Evolutionary conservation across 2,797 vertebrate genomes (phyloP).

Genomic region (Eutrigla gurnardus): DNA sequence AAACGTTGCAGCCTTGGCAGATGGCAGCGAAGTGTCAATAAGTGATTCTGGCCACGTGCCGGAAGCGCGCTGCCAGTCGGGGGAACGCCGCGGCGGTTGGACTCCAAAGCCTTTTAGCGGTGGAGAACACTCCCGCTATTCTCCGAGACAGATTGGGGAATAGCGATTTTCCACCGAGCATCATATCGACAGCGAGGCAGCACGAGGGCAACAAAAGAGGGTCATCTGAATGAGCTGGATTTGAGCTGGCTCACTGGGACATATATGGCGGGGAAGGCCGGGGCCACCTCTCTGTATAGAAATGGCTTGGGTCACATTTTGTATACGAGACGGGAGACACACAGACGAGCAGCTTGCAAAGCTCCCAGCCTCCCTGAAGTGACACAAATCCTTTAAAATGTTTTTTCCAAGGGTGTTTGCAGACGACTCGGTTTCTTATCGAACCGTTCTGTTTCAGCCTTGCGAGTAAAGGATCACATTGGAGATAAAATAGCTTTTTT

Average conservation of each 20-base stretch:
- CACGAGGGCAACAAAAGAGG: constrained; percentile 52
- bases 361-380: constrained; percentile 20
- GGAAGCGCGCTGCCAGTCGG: constrained; percentile 26
- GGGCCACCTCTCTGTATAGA: constrained; percentile 28
- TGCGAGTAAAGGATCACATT: neutral
- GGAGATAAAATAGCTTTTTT: neutral
- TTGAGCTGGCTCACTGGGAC: constrained; percentile 67
- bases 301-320: constrained; percentile 7
- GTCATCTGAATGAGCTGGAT: constrained; percentile 47
- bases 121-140: constrained; percentile 55
- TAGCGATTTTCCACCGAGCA: constrained; percentile 61
- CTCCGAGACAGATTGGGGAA: constrained; percentile 57
- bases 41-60: constrained; percentile 68
- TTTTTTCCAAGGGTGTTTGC: constrained; percentile 7
- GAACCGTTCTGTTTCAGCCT: neutral
- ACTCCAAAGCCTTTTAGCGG: constrained; percentile 69
- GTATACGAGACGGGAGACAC: constrained; percentile 5
- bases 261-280: constrained; percentile 33
- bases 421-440: constrained; percentile 4
- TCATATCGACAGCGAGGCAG: constrained; percentile 71
- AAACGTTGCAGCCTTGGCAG: constrained; percentile 58
- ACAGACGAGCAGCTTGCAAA: constrained; percentile 13
- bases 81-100: constrained; percentile 44
- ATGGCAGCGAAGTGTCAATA: constrained; percentile 66
- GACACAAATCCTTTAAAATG: constrained; percentile 19